phyloP scores from a whole-genome alignment of 64 coral and sea anemone species.

The Pocillopora verrucosa region DNA sequence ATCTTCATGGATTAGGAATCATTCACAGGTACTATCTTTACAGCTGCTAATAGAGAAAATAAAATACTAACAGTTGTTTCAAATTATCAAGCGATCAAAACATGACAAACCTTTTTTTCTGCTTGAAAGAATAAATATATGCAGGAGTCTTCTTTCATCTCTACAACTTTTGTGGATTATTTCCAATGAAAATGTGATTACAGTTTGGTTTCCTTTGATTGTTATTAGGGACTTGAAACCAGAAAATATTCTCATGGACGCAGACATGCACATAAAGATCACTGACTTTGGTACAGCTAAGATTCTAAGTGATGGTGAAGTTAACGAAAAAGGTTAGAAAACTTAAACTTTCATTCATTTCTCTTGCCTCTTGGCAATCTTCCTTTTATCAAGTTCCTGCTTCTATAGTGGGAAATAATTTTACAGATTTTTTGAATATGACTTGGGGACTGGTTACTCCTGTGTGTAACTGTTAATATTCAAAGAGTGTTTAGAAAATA shows the following conservation, averaged over 20 bases:
- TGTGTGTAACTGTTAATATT: no score
- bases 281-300: conserved; percentile 99
- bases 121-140: no score
- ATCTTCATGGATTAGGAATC: conserved; percentile 91
- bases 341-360: background rate
- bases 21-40: conserved; percentile 85
- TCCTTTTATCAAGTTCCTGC: no score
- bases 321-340: conserved; percentile 6
- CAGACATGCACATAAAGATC: conserved; percentile 98
- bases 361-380: no score
- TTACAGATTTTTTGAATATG: no score
- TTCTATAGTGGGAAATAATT: no score
- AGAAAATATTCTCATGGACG: conserved; percentile 94
- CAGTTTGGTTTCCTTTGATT: background rate
- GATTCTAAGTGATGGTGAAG: conserved; percentile 72
- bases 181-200: background rate
- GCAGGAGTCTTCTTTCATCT: no score
- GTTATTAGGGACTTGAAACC: conserved; percentile 89
- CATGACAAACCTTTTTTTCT: no score
- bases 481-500: no score
- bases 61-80: no score
- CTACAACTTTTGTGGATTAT: background rate
- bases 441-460: no score
- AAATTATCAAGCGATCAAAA: no score
- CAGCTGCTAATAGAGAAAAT: background rate